Base-by-base conservation (phyloP, 1,140 invertebrate species). In the Palaemon carinicauda region DNA sequence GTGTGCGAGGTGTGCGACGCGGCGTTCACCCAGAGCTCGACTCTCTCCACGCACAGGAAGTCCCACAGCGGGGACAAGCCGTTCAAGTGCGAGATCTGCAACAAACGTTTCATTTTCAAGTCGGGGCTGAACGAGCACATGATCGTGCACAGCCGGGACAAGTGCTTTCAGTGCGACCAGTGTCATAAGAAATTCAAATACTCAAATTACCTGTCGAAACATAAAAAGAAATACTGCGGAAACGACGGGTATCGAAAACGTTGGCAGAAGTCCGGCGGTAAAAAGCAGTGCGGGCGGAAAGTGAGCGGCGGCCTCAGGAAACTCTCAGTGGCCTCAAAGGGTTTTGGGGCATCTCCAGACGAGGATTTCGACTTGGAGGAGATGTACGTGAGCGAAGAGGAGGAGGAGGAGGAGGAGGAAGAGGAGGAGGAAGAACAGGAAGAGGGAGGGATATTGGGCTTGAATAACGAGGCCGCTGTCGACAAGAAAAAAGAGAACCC, bases 101-200 rank as follows among this genome's bases (percentile, higher is more conserved):
- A 87, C 56, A 92, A 92, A 88, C 90, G 91, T 4, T 93, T 93
- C 88, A 83, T 89, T 10, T 88, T 88, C 56, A 74, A 81, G 54
- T 88, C 84, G 14, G 81, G 81, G 24, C 73, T 88, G 17, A 84
- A 83, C 78, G 87, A 85, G 51, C 87, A 88, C 81, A 88, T 84
- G 87, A 88, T 84, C 41, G 87, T 88, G 50, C 96, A 0, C 96
- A 90, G 89, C 3, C 89, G 96, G 0, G 95, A 95, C 88, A 95
- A 95, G 90, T 95, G 95, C 0, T 95, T 95, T 89, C 93, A 93
- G 3, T 95, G 95, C 90, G 94, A 95, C 80, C 94, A 95, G 80
- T 95, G 95, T 81, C 96, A 96, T 75, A 96, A 97, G 90, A 95
- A 95, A 0, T 96, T 96, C 90, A 96, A 95, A n/a, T 97, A 97